Conservation (phyloP, 2,113 vertebrate genomes). For the Mormyrus lacerda region DNA sequence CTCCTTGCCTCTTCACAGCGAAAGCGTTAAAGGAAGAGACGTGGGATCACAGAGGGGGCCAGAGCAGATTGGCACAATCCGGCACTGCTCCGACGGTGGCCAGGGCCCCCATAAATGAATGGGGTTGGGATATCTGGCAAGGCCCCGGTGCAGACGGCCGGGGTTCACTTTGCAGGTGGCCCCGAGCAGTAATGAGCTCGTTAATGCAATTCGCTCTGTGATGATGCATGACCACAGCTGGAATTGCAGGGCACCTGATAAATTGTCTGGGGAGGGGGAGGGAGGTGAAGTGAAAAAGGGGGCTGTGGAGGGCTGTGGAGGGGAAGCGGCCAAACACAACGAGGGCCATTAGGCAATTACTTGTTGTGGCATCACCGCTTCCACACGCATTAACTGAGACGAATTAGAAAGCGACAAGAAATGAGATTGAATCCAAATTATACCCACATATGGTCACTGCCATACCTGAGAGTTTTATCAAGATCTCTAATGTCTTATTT, state of each 20-base stretch:
- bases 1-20: neutral
- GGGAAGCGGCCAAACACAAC: neutral
- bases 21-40: neutral
- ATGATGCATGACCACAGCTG: conserved; percentile 4
- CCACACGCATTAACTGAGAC: neutral
- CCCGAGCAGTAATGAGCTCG: neutral
- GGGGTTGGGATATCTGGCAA: neutral
- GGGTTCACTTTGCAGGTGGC: neutral
- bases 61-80: neutral
- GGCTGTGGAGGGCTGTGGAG: neutral
- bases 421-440: neutral
- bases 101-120: neutral
- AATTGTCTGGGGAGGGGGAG: neutral
- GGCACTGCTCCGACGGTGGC: neutral
- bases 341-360: neutral
- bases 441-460: neutral
- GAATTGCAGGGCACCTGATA: neutral
- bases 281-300: neutral
- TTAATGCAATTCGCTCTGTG: conserved; percentile 3
- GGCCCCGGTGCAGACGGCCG: neutral
- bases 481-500: neutral
- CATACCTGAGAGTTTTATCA: neutral
- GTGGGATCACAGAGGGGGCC: neutral
- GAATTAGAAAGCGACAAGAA: neutral
- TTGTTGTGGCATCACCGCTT: neutral